Conservation (phyloP, 2,888 invertebrate genomes). For the Plutella xylostella region DNA sequence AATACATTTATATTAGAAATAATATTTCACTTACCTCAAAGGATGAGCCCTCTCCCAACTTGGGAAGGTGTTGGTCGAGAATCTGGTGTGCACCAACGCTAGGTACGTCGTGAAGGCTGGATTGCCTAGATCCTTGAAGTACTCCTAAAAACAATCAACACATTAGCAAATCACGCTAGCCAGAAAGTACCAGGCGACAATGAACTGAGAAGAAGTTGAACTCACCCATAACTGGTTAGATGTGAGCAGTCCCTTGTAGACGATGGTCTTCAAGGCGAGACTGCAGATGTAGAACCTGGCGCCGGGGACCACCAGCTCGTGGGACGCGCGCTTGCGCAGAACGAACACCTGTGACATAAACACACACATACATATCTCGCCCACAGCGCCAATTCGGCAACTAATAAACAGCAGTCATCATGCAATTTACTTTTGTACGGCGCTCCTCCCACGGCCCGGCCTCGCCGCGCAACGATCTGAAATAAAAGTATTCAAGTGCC, state of each 20-base stretch:
- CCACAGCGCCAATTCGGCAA: conserved; percentile 17
- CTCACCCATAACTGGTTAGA: conserved; percentile 91
- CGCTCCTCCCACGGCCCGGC: conserved; percentile 32
- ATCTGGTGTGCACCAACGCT: conserved; percentile 96
- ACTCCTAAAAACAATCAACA: too few relatives aligned
- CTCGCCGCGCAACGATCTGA: conserved; percentile 47
- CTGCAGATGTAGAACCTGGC: conserved; percentile 97
- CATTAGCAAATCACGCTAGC: too few relatives aligned
- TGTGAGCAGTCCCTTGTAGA: conserved; percentile 98
- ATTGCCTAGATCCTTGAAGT: conserved; percentile 77
- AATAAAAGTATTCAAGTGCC: conserved; percentile 50
- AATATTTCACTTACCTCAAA: conserved; percentile 82
- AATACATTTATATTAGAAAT: too few relatives aligned
- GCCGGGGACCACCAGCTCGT: conserved; percentile 86
- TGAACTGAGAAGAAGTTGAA: not conserved
- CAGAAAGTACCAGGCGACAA: too few relatives aligned
- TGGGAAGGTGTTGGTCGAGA: conserved; percentile 99
- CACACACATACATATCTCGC: not conserved
- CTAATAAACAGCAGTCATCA: conserved; percentile 1
- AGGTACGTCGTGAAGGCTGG: conserved; percentile 93
- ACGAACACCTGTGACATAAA: conserved; percentile 80
- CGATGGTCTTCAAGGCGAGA: conserved; percentile 87
- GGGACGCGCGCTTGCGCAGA: conserved; percentile 92
- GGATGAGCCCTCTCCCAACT: conserved; percentile 99
- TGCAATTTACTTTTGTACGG: conserved; percentile 48